Evolutionary conservation across 1,140 invertebrate genomes (phyloP).

Genomic region (Matsumurasca onukii): DNA sequence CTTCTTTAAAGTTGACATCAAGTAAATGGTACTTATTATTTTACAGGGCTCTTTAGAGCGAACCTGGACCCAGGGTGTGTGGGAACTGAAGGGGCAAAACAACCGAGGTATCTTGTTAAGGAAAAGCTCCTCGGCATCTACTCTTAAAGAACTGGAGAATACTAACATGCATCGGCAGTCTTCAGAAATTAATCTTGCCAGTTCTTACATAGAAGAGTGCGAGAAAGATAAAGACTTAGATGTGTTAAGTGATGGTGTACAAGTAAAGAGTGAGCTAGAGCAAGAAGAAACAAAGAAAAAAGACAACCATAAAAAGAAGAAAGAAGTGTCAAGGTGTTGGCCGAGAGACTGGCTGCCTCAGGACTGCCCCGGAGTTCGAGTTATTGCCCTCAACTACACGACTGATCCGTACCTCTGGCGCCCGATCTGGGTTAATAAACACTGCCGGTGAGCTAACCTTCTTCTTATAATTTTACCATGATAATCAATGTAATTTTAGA

Average conservation of each 20-base stretch:
- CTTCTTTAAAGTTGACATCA: background rate
- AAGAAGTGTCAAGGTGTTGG: constrained; percentile 59
- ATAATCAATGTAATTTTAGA: background rate
- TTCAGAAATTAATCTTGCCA: constrained; percentile 10
- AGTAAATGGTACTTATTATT: no score
- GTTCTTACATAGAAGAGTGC: no score
- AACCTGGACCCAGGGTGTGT: constrained; percentile 58
- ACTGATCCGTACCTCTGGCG: constrained; percentile 68
- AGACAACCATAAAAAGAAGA: background rate
- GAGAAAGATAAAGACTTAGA: background rate
- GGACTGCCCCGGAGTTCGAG: constrained; percentile 63
- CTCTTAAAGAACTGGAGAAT: background rate
- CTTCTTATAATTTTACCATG: background rate
- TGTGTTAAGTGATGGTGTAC: background rate
- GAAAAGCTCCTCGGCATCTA: constrained; percentile 27
- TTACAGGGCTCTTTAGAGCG: constrained; percentile 52
- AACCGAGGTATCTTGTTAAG: constrained; percentile 7
- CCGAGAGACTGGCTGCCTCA: constrained; percentile 65
- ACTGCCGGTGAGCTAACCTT: constrained; percentile 52
- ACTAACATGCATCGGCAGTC: constrained; percentile 9
- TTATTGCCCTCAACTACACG: constrained; percentile 69
- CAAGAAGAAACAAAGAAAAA: background rate
- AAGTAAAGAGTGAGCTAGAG: background rate
- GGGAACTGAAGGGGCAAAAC: constrained; percentile 45
- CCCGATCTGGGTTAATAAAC: constrained; percentile 64